A percentile compares a stretch with the other conserved stretches of the same genome.
phyloP scores from a whole-genome alignment of 2,888 invertebrate genomes.

The Corbicula japonica region DNA sequence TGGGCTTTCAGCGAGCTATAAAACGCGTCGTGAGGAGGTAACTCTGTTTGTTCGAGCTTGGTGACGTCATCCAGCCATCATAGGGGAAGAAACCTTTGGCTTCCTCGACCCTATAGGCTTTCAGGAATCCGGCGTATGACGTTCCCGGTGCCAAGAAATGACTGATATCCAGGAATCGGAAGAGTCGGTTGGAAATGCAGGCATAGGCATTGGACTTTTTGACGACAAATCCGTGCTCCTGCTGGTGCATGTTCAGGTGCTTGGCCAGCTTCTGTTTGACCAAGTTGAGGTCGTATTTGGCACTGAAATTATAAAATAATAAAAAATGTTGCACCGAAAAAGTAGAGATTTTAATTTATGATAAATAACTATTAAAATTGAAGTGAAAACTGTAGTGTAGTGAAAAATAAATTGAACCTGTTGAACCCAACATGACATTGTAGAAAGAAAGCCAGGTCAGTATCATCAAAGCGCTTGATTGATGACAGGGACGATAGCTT shows the following conservation, averaged over 20 bases:
- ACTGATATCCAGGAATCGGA: constrained; percentile 58
- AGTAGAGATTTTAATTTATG: not conserved
- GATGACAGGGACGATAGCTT: too few relatives aligned
- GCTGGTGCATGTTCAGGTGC: constrained; percentile 38
- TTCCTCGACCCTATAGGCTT: constrained; percentile 54
- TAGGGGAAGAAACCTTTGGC: constrained; percentile 58
- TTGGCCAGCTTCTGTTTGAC: constrained; percentile 39
- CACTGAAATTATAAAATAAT: constrained; percentile 13
- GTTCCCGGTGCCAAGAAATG: constrained; percentile 55
- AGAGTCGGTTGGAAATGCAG: constrained; percentile 29
- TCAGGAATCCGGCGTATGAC: constrained; percentile 51
- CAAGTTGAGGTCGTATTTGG: constrained; percentile 53
- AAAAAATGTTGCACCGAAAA: constrained; percentile 1
- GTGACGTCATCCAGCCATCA: constrained; percentile 43
- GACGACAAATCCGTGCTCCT: constrained; percentile 33
- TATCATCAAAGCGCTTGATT: too few relatives aligned
- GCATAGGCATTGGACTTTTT: constrained; percentile 41
- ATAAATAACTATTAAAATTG: not conserved
- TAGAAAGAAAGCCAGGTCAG: too few relatives aligned
- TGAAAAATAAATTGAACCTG: constrained; percentile 2
- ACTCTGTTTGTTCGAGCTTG: constrained; percentile 33
- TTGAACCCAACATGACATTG: too few relatives aligned
- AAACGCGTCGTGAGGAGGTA: constrained; percentile 48
- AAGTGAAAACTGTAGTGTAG: not conserved
- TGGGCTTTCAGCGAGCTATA: constrained; percentile 20